phyloP scores from a whole-genome alignment of 1,140 invertebrate genomes.

The Hypothenemus hampei region DNA sequence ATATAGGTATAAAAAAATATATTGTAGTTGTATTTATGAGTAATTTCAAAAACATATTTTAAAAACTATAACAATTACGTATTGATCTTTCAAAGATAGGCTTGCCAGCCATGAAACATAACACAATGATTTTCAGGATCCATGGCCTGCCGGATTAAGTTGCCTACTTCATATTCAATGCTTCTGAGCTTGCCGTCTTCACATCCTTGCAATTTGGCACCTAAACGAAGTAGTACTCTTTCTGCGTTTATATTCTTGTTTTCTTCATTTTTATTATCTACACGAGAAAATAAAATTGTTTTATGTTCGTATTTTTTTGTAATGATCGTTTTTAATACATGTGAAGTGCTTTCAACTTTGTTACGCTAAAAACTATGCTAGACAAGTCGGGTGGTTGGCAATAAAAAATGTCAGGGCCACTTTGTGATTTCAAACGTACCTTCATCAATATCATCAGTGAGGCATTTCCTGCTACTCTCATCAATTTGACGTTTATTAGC shows the following conservation, averaged over 20 bases:
- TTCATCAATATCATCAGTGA: constrained; percentile 20
- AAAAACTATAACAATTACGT: too few species aligned
- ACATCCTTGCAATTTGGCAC: constrained; percentile 79
- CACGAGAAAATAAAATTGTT: constrained; percentile 1
- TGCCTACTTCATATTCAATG: constrained; percentile 76
- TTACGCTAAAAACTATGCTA: background rate
- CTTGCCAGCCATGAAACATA: constrained; percentile 85
- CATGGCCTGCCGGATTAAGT: constrained; percentile 75
- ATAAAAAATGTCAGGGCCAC: background rate
- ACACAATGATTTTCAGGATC: constrained; percentile 72
- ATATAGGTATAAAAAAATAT: too few species aligned
- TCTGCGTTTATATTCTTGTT: constrained; percentile 56
- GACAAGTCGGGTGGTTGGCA: background rate
- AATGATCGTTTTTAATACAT: background rate
- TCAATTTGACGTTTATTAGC: constrained; percentile 46
- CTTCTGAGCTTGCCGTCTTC: constrained; percentile 63
- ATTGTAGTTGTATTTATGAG: too few species aligned
- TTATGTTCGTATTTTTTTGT: background rate
- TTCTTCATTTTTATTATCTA: constrained; percentile 14
- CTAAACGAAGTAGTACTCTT: constrained; percentile 70
- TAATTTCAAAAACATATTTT: too few species aligned
- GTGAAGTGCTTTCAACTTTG: background rate
- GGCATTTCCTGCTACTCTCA: constrained; percentile 1
- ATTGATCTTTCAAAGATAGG: constrained; percentile 62
- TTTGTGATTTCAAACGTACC: constrained; percentile 14